Evolutionary conservation across 2,113 vertebrate genomes (phyloP), one percentile per base, ranked within the genome.

Genomic region (crab-eating macaque (Macaca fascicularis)): DNA sequence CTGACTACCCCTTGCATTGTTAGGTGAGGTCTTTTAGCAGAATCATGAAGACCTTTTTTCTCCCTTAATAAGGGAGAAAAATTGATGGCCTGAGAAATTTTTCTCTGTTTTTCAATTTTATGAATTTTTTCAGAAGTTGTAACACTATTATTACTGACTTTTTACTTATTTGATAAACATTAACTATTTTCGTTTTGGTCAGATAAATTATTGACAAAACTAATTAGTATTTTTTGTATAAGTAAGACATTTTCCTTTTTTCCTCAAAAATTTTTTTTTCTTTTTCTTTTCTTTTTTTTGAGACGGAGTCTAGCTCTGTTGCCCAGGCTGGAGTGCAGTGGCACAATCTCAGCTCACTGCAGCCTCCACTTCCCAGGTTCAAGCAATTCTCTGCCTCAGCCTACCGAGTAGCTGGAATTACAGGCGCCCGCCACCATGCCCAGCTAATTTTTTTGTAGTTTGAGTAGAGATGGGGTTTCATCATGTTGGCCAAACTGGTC

Each of bases 121-220:
- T 32, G 40, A 35, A 3, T 27, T 90, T 76, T 90, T 90, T 75
- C 45, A 64, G 32, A 69, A 69, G 67, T 85, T 90, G 19, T 90
- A 96, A 94, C 35, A 89, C 74, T 80, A 80, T 61, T 32, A 35
- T 67, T 81, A 88, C 80, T 81, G 90, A 90, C 57, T 92, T 96
- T 98, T 89, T 79, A 87, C 91, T 76, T 94, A 35, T 52, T 88
- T 89, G 92, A 70, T 93, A 70, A 93, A 95, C 90, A 70, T 50
- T 88, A 93, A 85, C 43, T 95, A 20, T 89, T 97, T 96, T 90
- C 97, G 57, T 90, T 93, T 95, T 80, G 48, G 95, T 74, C 94
- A 59, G 81, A 67, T 92, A 72, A 94, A 88, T 90, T 90, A 83
- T 23, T 93, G 57, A 89, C 43, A 30, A 52, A 57, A 86, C 84